These are phyloP conservation scores for Agrypnia vestita DNA, from an alignment of 1,140 invertebrate species.

Conservation along the genomic window DNA sequence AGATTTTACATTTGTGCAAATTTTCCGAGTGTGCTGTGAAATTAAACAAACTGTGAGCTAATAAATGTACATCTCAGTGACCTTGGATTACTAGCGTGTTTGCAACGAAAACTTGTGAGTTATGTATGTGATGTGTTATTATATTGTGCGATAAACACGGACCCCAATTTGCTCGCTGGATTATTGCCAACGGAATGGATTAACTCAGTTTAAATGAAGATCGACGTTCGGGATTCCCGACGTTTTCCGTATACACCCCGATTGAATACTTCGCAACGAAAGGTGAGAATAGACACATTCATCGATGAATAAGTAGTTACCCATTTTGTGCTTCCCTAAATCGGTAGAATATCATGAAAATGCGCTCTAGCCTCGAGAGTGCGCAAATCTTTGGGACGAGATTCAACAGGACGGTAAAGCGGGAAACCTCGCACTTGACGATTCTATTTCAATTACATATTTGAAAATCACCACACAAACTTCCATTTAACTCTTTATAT, in stretches of 20 bases:
- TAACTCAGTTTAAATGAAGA: slow-evolving; percentile 14
- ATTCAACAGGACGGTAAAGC: slow-evolving; percentile 46
- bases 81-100: background rate
- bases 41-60: too few relatives aligned
- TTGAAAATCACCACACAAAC: too few relatives aligned
- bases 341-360: too few relatives aligned
- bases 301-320: too few relatives aligned
- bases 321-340: too few relatives aligned
- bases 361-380: too few relatives aligned
- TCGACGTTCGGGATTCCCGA: background rate
- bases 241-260: background rate
- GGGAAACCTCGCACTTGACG: slow-evolving; percentile 44
- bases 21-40: too few relatives aligned
- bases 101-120: too few relatives aligned
- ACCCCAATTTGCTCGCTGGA: background rate
- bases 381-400: background rate
- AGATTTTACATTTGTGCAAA: too few relatives aligned
- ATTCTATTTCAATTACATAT: too few relatives aligned
- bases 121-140: background rate
- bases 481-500: too few relatives aligned
- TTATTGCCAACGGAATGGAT: slow-evolving; percentile 20
- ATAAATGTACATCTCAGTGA: background rate
- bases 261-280: background rate
- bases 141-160: background rate
- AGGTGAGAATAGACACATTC: background rate